Evolutionary conservation across 1,140 invertebrate species (phyloP).

Genomic region (Dreissena rostriformis): DNA sequence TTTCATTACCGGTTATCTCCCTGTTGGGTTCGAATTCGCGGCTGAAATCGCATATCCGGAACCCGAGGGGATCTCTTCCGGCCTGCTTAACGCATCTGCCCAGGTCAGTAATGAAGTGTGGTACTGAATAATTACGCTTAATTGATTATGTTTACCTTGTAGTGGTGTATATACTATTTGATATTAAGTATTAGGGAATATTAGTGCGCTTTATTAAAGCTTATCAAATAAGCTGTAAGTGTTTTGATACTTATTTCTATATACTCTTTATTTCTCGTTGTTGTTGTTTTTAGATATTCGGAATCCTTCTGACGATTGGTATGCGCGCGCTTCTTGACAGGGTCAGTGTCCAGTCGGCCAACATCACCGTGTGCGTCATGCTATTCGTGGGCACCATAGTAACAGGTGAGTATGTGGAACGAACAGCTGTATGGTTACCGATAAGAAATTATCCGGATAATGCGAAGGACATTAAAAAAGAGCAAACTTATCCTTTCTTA

Average conservation of each 20-base stretch:
- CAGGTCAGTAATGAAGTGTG: slow-evolving; percentile 76
- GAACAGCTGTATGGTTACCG: too few species aligned
- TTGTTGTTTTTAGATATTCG: slow-evolving; percentile 86
- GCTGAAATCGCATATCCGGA: slow-evolving; percentile 97
- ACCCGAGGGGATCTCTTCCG: slow-evolving; percentile 95
- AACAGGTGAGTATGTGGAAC: slow-evolving; percentile 81
- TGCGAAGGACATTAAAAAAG: too few species aligned
- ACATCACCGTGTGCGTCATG: slow-evolving; percentile 85
- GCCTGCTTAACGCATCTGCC: slow-evolving; percentile 92
- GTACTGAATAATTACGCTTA: too few species aligned
- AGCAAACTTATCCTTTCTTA: neutral
- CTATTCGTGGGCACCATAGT: slow-evolving; percentile 87
- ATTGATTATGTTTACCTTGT: too few species aligned
- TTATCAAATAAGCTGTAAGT: too few species aligned
- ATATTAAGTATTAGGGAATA: too few species aligned
- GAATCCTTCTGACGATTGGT: slow-evolving; percentile 88
- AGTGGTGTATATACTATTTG: too few species aligned
- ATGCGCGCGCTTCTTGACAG: slow-evolving; percentile 81
- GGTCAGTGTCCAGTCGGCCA: slow-evolving; percentile 85
- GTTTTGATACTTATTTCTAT: too few species aligned
- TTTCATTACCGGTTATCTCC: slow-evolving; percentile 98
- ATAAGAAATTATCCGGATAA: neutral
- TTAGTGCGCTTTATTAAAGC: too few species aligned
- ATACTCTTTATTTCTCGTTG: too few species aligned
- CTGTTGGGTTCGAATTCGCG: slow-evolving; percentile 97